Conservation (phyloP, 2,888 invertebrate species). For the Agonum fuliginosum region DNA sequence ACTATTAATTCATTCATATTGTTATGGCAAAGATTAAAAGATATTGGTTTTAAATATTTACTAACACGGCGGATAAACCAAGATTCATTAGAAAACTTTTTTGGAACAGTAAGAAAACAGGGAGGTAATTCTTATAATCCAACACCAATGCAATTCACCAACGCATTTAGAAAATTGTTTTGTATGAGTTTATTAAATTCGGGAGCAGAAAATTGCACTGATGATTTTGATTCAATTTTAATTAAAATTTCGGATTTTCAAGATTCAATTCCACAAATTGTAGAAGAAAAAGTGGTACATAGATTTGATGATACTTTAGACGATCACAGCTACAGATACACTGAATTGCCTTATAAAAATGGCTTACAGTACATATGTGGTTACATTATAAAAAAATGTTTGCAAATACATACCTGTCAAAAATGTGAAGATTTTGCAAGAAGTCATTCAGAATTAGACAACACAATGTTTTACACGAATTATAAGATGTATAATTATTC, state of each 20-base stretch:
- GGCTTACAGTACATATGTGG: constrained; percentile 46
- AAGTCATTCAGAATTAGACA: constrained; percentile 48
- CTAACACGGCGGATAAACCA: constrained; percentile 22
- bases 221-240: constrained; percentile 50
- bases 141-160: constrained; percentile 59
- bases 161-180: constrained; percentile 38
- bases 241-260: neutral
- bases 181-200: constrained; percentile 52
- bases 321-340: constrained; percentile 29
- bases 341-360: constrained; percentile 37
- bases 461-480: constrained; percentile 36
- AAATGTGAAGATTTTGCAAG: constrained; percentile 32
- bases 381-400: constrained; percentile 53
- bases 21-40: neutral
- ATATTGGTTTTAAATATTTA: constrained; percentile 10
- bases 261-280: neutral
- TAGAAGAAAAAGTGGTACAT: neutral
- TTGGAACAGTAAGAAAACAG: constrained; percentile 60
- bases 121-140: constrained; percentile 59
- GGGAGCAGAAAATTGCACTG: constrained; percentile 58
- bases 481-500: constrained; percentile 56
- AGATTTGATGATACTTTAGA: neutral
- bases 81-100: constrained; percentile 51
- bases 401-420: constrained; percentile 34
- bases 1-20: constrained; percentile 35